Evolutionary conservation across 2,888 invertebrate genomes (phyloP).

Genomic region (Drosophila macrospina): DNA sequence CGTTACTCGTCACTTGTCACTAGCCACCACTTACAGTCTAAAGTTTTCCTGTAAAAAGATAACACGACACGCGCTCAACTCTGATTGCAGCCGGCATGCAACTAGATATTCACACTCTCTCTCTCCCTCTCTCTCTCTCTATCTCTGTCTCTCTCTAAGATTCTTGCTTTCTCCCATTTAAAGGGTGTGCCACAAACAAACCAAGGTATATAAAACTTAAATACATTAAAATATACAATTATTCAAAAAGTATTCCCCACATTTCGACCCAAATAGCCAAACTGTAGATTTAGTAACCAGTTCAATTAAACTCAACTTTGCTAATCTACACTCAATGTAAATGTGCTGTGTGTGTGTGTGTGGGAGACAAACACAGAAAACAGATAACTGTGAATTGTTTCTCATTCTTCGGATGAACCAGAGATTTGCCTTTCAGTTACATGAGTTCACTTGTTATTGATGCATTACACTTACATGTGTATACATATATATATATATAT

Average conservation of each 20-base stretch:
- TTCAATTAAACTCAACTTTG: conserved; percentile 46
- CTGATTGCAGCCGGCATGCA: background rate
- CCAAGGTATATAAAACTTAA: conserved; percentile 29
- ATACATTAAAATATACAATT: conserved; percentile 32
- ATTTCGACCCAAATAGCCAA: conserved; percentile 33
- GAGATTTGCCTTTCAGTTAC: conserved; percentile 12
- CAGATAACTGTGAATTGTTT: conserved; percentile 29
- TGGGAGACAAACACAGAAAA: conserved; percentile 19
- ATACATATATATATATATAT: no score
- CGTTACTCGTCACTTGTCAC: no score
- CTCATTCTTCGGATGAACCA: conserved; percentile 16
- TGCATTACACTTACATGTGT: conserved; percentile 1
- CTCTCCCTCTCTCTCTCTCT: no score
- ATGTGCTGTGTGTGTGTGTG: conserved; percentile 8
- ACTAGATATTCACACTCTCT: background rate
- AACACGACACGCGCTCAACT: background rate
- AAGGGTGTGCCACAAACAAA: conserved; percentile 30
- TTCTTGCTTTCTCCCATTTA: no score
- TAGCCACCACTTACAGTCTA: no score
- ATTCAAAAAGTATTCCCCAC: conserved; percentile 22
- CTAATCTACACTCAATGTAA: conserved; percentile 36
- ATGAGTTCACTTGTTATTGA: conserved; percentile 23
- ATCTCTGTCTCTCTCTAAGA: no score
- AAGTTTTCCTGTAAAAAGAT: conserved; percentile 3
- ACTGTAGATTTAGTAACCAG: conserved; percentile 44